A percentile compares a stretch with the other conserved stretches of the same genome.
Evolutionary conservation across 2,888 invertebrate species (phyloP).

Genomic region (Poecilus cupreus): DNA sequence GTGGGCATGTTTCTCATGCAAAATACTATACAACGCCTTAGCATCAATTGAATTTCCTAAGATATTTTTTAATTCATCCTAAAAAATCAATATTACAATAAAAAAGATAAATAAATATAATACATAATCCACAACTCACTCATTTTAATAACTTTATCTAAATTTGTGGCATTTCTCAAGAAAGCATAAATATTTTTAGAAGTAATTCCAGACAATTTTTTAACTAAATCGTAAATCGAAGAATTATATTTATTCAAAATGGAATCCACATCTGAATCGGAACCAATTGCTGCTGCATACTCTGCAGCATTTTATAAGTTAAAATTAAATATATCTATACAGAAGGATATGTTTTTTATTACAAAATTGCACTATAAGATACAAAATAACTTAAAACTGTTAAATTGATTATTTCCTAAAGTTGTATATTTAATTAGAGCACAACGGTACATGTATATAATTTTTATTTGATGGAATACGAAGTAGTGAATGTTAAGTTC

Average conservation of each 20-base stretch:
- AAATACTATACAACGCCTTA: slow-evolving; percentile 80
- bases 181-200: slow-evolving; percentile 88
- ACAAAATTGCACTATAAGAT: too few species aligned
- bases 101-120: too few species aligned
- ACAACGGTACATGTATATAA: too few species aligned
- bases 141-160: slow-evolving; percentile 77
- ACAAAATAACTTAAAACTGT: too few species aligned
- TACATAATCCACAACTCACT: slow-evolving; percentile 65
- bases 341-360: too few species aligned
- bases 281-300: slow-evolving; percentile 83
- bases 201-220: slow-evolving; percentile 93
- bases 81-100: slow-evolving; percentile 65
- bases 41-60: slow-evolving; percentile 84
- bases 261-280: slow-evolving; percentile 77
- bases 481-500: too few species aligned
- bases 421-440: too few species aligned
- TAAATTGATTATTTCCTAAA: too few species aligned
- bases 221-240: slow-evolving; percentile 71
- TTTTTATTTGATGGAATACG: too few species aligned
- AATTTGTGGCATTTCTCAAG: slow-evolving; percentile 82
- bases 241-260: slow-evolving; percentile 73
- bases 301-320: too few species aligned
- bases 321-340: too few species aligned
- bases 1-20: slow-evolving; percentile 80
- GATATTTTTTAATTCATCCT: slow-evolving; percentile 82